Percentiles rank a stretch among this genome's conserved stretches.
Conservation (phyloP, 1,140 invertebrate genomes). For the Geopemphigus sp. region DNA sequence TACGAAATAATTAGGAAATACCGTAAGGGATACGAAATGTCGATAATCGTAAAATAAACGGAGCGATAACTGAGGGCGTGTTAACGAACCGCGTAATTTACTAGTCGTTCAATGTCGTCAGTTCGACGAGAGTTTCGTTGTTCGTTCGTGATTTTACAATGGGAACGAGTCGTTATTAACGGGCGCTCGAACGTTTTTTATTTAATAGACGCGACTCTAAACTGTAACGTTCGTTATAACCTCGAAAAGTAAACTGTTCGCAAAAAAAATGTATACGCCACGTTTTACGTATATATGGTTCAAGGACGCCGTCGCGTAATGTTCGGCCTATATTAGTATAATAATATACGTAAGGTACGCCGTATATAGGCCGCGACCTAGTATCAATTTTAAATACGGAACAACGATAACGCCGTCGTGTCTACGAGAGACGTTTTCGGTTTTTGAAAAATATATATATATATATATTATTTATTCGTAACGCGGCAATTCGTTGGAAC, state of each 20-base stretch:
- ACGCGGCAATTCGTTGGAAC: too few relatives aligned
- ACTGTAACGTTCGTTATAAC: conserved; percentile 3
- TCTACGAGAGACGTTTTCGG: too few relatives aligned
- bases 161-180: conserved; percentile 15
- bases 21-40: too few relatives aligned
- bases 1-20: too few relatives aligned
- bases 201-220: too few relatives aligned
- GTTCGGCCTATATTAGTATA: not conserved
- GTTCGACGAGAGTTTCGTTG: not conserved
- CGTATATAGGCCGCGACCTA: not conserved
- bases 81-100: not conserved
- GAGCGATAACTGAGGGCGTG: too few relatives aligned
- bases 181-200: not conserved
- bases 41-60: too few relatives aligned
- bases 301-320: not conserved
- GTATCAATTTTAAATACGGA: not conserved
- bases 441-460: too few relatives aligned
- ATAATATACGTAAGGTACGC: not conserved
- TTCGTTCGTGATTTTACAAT: not conserved
- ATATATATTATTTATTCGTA: too few relatives aligned
- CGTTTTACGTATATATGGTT: not conserved
- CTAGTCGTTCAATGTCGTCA: conserved; percentile 2
- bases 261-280: not conserved
- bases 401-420: too few relatives aligned
- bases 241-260: conserved; percentile 28